These are phyloP conservation scores for Chromoteleia sp. DNA, from an alignment of 2,888 invertebrate genomes.

Conservation along the genomic window DNA sequence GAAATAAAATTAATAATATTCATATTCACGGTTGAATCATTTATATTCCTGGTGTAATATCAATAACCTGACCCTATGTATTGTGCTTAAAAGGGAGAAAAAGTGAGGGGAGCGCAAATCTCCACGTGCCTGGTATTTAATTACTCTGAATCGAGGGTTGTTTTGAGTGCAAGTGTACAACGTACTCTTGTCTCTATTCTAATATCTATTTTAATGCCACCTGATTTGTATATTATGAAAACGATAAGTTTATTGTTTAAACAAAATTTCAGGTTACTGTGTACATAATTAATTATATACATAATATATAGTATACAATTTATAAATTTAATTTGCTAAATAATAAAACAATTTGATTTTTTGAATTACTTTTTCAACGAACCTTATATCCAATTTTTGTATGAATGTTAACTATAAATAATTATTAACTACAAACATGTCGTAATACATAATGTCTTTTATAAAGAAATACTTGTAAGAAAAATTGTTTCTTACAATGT, in stretches of 20 bases:
- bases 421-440: no score
- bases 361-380: no score
- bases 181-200: constrained; percentile 47
- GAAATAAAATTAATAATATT: constrained; percentile 82
- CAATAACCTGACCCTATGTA: constrained; percentile 79
- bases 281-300: background rate
- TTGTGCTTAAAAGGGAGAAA: constrained; percentile 68
- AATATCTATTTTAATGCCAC: constrained; percentile 61
- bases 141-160: constrained; percentile 77
- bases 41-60: constrained; percentile 79
- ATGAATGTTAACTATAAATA: no score
- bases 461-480: no score
- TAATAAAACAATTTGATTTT: no score
- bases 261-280: background rate
- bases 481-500: no score
- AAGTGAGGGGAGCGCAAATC: constrained; percentile 70
- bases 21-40: constrained; percentile 82
- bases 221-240: constrained; percentile 32
- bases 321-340: no score
- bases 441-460: no score
- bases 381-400: no score
- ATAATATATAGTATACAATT: no score
- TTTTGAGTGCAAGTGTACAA: constrained; percentile 69
- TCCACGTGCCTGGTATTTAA: constrained; percentile 81
- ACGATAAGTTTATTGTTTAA: constrained; percentile 6